Conservation (phyloP, 2,113 vertebrate species). For the Paraplagusia blochii region DNA sequence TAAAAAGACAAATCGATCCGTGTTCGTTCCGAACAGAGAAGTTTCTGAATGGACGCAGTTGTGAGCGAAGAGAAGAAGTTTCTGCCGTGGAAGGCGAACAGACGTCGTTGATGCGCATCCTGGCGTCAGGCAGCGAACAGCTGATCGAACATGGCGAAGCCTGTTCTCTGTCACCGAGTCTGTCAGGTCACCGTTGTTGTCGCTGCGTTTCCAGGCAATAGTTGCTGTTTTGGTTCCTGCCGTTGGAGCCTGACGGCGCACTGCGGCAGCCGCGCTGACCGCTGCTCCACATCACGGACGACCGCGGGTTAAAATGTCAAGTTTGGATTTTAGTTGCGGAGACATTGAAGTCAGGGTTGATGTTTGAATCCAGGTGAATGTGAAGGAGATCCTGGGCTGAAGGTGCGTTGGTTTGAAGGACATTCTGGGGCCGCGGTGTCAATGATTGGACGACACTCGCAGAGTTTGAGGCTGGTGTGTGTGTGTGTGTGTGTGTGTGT, state of each 20-base stretch:
- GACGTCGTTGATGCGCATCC: conserved; percentile 37
- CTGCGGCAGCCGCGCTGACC: conserved; percentile 51
- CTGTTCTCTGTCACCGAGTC: conserved; percentile 35
- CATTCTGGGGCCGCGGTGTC: neutral
- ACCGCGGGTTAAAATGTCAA: neutral
- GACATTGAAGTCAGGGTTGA: too few relatives aligned
- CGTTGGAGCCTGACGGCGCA: conserved; percentile 20
- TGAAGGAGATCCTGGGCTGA: too few relatives aligned
- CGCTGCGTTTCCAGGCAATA: neutral
- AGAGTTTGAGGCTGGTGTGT: conserved; percentile 1
- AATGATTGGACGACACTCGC: neutral
- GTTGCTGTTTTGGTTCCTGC: neutral
- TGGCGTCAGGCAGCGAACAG: conserved; percentile 25
- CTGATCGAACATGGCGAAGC: conserved; percentile 69
- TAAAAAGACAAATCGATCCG: too few relatives aligned
- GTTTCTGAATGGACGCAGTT: neutral
- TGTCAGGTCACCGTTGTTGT: conserved; percentile 9
- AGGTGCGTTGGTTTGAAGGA: too few relatives aligned
- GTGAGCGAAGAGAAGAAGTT: neutral
- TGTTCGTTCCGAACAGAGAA: too few relatives aligned
- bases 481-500: neutral
- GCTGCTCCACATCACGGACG: neutral
- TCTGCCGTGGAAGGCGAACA: conserved; percentile 44
- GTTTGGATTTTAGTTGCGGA: neutral
- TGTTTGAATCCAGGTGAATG: too few relatives aligned